phyloP scores from a whole-genome alignment of 1,140 invertebrate species.

The Solen grandis region DNA sequence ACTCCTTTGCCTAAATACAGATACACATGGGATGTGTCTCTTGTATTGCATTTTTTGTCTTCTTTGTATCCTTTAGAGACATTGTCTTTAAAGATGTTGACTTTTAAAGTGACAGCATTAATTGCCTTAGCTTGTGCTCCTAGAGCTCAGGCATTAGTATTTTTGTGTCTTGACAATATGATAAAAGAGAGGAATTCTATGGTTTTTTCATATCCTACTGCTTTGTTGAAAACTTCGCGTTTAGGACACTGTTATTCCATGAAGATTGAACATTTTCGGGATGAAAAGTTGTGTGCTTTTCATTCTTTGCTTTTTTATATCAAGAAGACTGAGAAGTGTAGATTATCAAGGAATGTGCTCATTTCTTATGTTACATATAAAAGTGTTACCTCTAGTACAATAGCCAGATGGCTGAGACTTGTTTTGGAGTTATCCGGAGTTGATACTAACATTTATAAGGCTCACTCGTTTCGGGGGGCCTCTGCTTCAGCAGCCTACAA shows the following conservation, averaged over 20 bases:
- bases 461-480: slow-evolving; percentile 16
- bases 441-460: slow-evolving; percentile 18
- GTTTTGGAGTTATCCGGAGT: slow-evolving; percentile 12
- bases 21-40: background rate
- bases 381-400: slow-evolving; percentile 20
- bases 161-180: background rate
- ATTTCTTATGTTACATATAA: slow-evolving; percentile 38
- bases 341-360: background rate
- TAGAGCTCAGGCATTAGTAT: background rate
- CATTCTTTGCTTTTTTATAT: slow-evolving; percentile 22
- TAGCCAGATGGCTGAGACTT: slow-evolving; percentile 29
- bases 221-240: too few species aligned
- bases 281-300: slow-evolving; percentile 32
- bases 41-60: background rate
- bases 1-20: background rate
- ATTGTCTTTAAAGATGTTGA: background rate
- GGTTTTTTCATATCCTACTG: too few species aligned
- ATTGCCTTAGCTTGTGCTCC: too few species aligned
- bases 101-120: background rate
- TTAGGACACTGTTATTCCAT: too few species aligned
- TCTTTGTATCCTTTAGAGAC: background rate
- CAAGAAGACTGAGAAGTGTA: background rate
- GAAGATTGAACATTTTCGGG: slow-evolving; percentile 17
- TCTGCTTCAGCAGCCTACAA: too few species aligned
- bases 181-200: too few species aligned